phyloP scores from a whole-genome alignment of 2,888 invertebrate genomes.

The Catocala fraxini region DNA sequence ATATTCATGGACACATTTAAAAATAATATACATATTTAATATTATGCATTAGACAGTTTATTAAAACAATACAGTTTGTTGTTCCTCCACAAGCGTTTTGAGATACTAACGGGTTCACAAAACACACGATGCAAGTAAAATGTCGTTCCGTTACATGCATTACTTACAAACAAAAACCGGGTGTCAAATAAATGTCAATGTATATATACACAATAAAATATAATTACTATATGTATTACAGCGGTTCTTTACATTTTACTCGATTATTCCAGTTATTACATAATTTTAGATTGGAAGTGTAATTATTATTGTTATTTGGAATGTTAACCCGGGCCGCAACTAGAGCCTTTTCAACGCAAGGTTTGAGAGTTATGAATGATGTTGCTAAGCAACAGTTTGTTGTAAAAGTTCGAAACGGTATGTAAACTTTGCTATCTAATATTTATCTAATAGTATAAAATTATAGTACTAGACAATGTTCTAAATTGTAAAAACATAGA shows the following conservation, averaged over 20 bases:
- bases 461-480: too few relatives aligned
- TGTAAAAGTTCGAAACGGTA: slow-evolving; percentile 69
- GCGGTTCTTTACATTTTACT: not conserved
- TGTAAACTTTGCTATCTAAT: slow-evolving; percentile 32
- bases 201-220: not conserved
- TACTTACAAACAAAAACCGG: too few relatives aligned
- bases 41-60: too few relatives aligned
- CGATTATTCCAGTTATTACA: not conserved
- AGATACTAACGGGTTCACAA: too few relatives aligned
- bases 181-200: not conserved
- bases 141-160: too few relatives aligned
- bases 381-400: slow-evolving; percentile 83
- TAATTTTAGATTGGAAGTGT: not conserved
- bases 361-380: slow-evolving; percentile 78
- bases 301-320: slow-evolving; percentile 57
- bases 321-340: slow-evolving; percentile 73
- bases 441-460: not conserved
- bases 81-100: too few relatives aligned
- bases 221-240: not conserved
- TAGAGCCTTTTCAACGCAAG: slow-evolving; percentile 75
- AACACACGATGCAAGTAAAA: too few relatives aligned
- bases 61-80: too few relatives aligned
- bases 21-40: too few relatives aligned
- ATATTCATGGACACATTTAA: too few relatives aligned
- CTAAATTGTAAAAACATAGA: too few relatives aligned